Base-by-base conservation (phyloP, 2,797 vertebrate genomes). In the Halcyon leucocephala region DNA sequence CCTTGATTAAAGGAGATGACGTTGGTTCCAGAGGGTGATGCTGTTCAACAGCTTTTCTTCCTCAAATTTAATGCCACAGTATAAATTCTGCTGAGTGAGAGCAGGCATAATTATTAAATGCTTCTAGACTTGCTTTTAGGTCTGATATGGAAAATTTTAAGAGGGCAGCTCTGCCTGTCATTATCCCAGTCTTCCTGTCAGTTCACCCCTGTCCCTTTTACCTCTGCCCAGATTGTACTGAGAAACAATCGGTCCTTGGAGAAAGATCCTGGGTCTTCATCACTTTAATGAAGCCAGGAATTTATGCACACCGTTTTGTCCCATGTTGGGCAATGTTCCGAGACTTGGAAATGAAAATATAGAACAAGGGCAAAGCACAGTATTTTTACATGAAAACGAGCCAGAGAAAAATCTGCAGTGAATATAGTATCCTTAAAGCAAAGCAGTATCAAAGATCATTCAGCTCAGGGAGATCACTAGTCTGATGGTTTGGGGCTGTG, bases 291-390 rank as follows among this genome's bases (percentile, higher is more conserved):
- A 29, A 65, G 35, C 13, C 54, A 31, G 28, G 61, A 58, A 35
- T 41, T 77, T 10, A 10, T 4, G 11, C 8, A 18, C 28, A 29
- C 4, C 22, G 4, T 35, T 41, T 61, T 41, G 33, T 12, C 57
- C 44, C 33, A 5, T 0, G 0, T 20, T 4, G 26, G n/a, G 26
- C 31, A 33, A 51, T 11, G 35, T 37, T 65, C 70, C 8, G 48
- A 60, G 77, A 49, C 18, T 33, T 22, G 37, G 60, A 20, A 65
- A 22, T 16, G 25, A 37, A 88, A 86, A 83, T 8, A 31, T 0
- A 31, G 10, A 54, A 44, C 1, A 26, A 73, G 31, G 8, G 33
- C 28, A 51, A 71, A 78, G 48, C 5, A 0, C 10, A 44, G 55
- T 35, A 29, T 28, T 73, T 57, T 28, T 11, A 70, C 44, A 41